Evolutionary conservation across 2,888 invertebrate species (phyloP).

Genomic region (Acronicta psi): DNA sequence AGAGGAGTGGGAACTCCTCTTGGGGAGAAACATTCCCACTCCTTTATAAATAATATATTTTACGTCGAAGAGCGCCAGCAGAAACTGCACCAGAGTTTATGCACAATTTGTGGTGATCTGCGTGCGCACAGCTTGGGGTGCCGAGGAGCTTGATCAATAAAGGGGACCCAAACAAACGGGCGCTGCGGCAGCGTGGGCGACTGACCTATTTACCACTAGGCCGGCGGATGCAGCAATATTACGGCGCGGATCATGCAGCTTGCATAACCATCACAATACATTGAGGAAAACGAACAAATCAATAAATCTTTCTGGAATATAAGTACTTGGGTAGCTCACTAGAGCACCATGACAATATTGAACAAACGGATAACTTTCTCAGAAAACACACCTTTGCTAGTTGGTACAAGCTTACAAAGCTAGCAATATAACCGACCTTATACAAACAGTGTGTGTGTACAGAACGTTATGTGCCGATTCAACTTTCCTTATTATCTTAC

Average conservation of each 20-base stretch:
- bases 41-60: no score
- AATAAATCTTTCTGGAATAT: slow-evolving; percentile 19
- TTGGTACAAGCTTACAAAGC: slow-evolving; percentile 15
- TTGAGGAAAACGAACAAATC: slow-evolving; percentile 31
- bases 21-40: no score
- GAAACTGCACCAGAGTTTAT: slow-evolving; percentile 59
- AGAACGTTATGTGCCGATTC: slow-evolving; percentile 11
- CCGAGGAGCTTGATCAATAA: slow-evolving; percentile 77
- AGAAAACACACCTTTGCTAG: slow-evolving; percentile 25
- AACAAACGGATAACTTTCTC: slow-evolving; percentile 40
- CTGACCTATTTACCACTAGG: slow-evolving; percentile 79
- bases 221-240: slow-evolving; percentile 63
- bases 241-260: slow-evolving; percentile 52
- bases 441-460: slow-evolving; percentile 33
- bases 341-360: slow-evolving; percentile 26
- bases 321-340: slow-evolving; percentile 15
- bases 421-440: slow-evolving; percentile 23
- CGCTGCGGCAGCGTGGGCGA: slow-evolving; percentile 77
- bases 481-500: slow-evolving; percentile 52
- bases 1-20: no score
- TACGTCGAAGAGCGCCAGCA: slow-evolving; percentile 36
- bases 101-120: slow-evolving; percentile 62
- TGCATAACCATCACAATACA: slow-evolving; percentile 34
- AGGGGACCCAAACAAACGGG: slow-evolving; percentile 85
- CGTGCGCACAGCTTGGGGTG: slow-evolving; percentile 75